Percentiles rank a stretch among this genome's conserved stretches.
Evolutionary conservation across 2,113 vertebrate species (phyloP).

Genomic region (Tychaedon coryphoeus): DNA sequence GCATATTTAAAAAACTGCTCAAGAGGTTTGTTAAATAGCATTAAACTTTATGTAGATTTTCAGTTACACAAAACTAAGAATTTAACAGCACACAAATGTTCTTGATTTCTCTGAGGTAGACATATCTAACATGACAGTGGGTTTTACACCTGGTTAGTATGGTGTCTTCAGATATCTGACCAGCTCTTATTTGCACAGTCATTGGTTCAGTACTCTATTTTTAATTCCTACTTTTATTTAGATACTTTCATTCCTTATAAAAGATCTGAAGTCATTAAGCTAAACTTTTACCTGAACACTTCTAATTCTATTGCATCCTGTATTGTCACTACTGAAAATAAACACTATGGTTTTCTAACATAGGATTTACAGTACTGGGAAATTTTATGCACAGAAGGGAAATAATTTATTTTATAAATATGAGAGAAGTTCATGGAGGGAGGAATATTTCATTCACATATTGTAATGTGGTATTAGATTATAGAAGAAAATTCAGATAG

Average conservation of each 20-base stretch:
- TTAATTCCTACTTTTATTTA: not conserved
- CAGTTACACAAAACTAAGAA: not conserved
- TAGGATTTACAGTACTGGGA: not conserved
- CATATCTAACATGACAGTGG: not conserved
- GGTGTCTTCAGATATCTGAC: not conserved
- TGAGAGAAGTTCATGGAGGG: not conserved
- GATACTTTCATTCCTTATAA: not conserved
- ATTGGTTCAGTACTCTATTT: not conserved
- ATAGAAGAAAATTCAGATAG: slow-evolving; percentile 34
- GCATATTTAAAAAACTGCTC: not conserved
- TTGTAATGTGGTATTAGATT: not conserved
- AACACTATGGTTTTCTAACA: not conserved
- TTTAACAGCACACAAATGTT: not conserved
- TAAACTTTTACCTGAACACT: not conserved
- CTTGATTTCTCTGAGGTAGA: not conserved
- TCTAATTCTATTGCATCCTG: not conserved
- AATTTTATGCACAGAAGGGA: not conserved
- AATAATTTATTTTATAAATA: slow-evolving; percentile 36
- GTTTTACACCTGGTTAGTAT: not conserved
- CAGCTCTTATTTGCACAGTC: not conserved
- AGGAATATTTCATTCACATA: slow-evolving; percentile 20
- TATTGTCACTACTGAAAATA: not conserved
- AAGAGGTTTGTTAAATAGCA: not conserved
- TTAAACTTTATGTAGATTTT: not conserved
- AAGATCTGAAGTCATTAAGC: not conserved